Conservation (phyloP, 2,113 vertebrate genomes). For the Irena cyanogastra region DNA sequence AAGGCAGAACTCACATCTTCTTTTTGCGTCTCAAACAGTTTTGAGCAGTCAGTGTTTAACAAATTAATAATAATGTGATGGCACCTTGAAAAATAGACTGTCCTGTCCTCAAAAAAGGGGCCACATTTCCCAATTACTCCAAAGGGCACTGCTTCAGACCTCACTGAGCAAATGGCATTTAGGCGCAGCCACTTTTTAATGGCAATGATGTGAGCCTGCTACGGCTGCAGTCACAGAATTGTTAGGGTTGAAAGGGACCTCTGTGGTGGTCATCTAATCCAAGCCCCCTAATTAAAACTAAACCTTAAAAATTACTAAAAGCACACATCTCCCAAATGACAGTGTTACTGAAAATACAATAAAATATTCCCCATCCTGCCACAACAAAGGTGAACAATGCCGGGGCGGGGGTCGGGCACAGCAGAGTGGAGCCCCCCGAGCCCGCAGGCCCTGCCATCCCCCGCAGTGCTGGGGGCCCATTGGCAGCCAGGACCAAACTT, state of each 20-base stretch:
- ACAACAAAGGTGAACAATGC: fast-evolving
- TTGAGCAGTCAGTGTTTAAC: conserved; percentile 7
- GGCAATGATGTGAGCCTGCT: not conserved
- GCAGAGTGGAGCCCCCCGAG: fast-evolving
- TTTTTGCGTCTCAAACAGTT: not conserved
- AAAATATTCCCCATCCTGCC: fast-evolving
- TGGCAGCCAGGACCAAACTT: not conserved
- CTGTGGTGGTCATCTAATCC: not conserved
- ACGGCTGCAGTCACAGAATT: not conserved
- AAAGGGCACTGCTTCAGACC: not conserved
- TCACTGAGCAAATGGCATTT: not conserved
- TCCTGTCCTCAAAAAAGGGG: not conserved
- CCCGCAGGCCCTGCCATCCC: not conserved
- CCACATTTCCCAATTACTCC: not conserved
- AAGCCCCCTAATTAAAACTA: not conserved
- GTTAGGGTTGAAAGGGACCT: not conserved
- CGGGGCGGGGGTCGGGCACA: fast-evolving
- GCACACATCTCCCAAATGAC: not conserved
- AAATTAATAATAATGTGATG: conserved; percentile 1
- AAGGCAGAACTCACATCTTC: not conserved
- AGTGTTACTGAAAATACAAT: not conserved
- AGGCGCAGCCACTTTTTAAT: not conserved
- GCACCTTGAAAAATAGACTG: not conserved
- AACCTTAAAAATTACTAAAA: not conserved
- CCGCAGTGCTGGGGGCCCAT: not conserved